Percentiles rank a stretch among this genome's conserved stretches.
phyloP scores from a whole-genome alignment of 2,113 vertebrate genomes.

The Indicator maculatus region DNA sequence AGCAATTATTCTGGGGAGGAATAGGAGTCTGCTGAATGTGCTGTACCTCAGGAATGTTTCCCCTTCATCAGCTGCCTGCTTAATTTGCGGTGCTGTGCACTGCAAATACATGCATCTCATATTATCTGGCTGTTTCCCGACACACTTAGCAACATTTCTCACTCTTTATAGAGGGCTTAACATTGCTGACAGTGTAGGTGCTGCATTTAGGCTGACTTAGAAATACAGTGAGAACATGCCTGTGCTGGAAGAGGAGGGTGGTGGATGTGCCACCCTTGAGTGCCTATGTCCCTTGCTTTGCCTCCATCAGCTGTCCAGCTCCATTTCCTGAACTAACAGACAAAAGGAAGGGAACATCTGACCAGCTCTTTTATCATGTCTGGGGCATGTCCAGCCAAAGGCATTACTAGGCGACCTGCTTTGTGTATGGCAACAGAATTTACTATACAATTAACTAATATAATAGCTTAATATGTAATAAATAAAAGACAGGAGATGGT shows the following conservation, averaged over 20 bases:
- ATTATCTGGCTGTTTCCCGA: slow-evolving; percentile 72
- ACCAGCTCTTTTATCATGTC: neutral
- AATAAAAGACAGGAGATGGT: neutral
- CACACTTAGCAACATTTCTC: slow-evolving; percentile 73
- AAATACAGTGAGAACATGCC: neutral
- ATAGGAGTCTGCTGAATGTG: slow-evolving; percentile 39
- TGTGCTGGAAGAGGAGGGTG: neutral
- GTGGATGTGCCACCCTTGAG: neutral
- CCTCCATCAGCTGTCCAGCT: neutral
- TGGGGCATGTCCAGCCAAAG: neutral
- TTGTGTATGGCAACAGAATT: too few species aligned
- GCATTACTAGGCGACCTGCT: neutral
- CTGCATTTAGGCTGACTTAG: slow-evolving; percentile 56
- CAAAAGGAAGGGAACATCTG: neutral
- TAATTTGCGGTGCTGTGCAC: slow-evolving; percentile 68
- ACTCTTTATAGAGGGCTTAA: slow-evolving; percentile 67
- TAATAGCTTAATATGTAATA: too few species aligned
- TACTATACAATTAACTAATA: too few species aligned
- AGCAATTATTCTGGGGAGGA: slow-evolving; percentile 24
- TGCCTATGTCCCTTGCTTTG: neutral
- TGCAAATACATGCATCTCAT: slow-evolving; percentile 60
- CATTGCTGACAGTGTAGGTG: slow-evolving; percentile 69
- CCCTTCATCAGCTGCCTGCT: slow-evolving; percentile 62
- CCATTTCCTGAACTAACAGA: neutral
- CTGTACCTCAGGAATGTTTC: slow-evolving; percentile 50